Conservation (phyloP, 2,888 invertebrate genomes). For the Macrophya alboannulata region DNA sequence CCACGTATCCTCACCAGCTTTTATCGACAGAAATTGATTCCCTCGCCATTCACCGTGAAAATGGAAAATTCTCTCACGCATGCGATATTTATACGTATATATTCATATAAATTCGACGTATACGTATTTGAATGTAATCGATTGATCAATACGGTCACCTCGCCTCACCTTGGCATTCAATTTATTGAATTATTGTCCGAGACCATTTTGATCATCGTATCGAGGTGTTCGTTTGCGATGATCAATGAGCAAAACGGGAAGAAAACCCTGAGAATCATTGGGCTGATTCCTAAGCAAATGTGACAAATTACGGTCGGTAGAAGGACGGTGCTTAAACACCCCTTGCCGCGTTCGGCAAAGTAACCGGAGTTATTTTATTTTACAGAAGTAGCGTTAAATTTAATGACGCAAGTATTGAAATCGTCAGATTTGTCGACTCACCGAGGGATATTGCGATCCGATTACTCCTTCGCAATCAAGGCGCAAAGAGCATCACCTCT, state of each 20-base stretch:
- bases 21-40: slow-evolving; percentile 31
- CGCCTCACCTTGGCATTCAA: background rate
- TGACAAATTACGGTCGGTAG: slow-evolving; percentile 39
- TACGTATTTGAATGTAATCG: background rate
- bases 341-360: background rate
- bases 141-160: slow-evolving; percentile 7
- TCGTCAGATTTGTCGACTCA: slow-evolving; percentile 20
- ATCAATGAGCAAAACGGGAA: background rate
- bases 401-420: slow-evolving; percentile 41
- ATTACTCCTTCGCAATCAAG: slow-evolving; percentile 38
- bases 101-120: background rate
- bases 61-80: background rate
- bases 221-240: background rate
- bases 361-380: slow-evolving; percentile 25
- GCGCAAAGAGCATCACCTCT: background rate
- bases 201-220: background rate
- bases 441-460: slow-evolving; percentile 14
- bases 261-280: background rate
- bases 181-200: background rate
- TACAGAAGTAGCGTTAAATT: slow-evolving; percentile 31
- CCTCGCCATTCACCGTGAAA: slow-evolving; percentile 1
- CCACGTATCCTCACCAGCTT: slow-evolving; percentile 14
- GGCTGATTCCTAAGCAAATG: background rate
- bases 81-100: background rate
- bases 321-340: background rate